These are phyloP conservation scores for Alsophila aescularia DNA, from an alignment of 2,888 invertebrate species.

Conservation along the genomic window DNA sequence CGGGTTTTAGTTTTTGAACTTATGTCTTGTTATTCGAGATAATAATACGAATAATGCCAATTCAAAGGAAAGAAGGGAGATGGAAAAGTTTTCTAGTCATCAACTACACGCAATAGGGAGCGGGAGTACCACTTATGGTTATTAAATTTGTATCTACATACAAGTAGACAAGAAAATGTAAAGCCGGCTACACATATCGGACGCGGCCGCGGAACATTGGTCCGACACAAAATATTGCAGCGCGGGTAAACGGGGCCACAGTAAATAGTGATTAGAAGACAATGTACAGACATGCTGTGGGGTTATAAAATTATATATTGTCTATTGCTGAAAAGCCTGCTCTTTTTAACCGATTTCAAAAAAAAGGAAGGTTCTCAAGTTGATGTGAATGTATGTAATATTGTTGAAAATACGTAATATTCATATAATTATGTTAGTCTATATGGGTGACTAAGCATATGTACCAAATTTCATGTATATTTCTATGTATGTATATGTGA, in stretches of 20 bases:
- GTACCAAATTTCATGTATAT: too few species aligned
- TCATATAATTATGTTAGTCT: too few species aligned
- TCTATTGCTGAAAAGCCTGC: too few species aligned
- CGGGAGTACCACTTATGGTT: conserved; percentile 64
- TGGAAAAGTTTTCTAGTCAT: conserved; percentile 58
- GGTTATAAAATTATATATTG: neutral
- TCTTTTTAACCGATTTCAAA: too few species aligned
- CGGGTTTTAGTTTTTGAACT: too few species aligned
- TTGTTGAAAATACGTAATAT: too few species aligned
- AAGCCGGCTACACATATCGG: conserved; percentile 57
- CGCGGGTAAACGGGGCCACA: conserved; percentile 56
- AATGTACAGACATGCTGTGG: neutral
- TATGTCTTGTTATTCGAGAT: too few species aligned
- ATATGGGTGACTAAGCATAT: too few species aligned
- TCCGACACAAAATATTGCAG: conserved; percentile 76
- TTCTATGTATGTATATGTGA: too few species aligned
- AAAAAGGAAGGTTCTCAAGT: too few species aligned
- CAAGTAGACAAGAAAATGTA: conserved; percentile 70
- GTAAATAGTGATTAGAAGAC: neutral
- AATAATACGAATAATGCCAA: conserved; percentile 41
- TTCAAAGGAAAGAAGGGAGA: conserved; percentile 35
- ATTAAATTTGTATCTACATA: conserved; percentile 64
- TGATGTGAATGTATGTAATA: too few species aligned
- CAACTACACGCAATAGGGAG: conserved; percentile 50
- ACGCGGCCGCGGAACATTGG: conserved; percentile 67